Evolutionary conservation across 2,797 vertebrate species (phyloP).

Genomic region (Antennarius maculatus): DNA sequence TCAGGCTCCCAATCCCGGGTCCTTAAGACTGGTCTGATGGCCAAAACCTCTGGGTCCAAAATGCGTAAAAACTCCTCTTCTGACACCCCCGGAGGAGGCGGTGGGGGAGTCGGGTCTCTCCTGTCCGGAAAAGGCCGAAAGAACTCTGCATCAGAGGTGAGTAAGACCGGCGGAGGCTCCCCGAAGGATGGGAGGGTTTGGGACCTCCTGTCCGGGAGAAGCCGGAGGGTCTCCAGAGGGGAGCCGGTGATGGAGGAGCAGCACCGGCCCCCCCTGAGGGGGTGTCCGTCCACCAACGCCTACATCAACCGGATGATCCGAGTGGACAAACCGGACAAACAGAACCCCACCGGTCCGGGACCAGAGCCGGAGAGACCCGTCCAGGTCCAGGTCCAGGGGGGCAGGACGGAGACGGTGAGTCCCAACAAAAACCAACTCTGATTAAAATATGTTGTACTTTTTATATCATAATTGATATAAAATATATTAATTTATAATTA

Average conservation of each 20-base stretch:
- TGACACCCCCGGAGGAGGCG: conserved; percentile 48
- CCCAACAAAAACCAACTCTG: too few species aligned
- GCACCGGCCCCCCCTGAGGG: conserved; percentile 62
- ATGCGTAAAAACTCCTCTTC: conserved; percentile 78
- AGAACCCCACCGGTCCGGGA: conserved; percentile 57
- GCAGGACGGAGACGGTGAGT: conserved; percentile 82
- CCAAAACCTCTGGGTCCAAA: conserved; percentile 72
- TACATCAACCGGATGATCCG: conserved; percentile 94
- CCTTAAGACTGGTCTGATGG: conserved; percentile 68
- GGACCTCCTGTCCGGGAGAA: conserved; percentile 87
- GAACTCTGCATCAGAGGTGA: conserved; percentile 84
- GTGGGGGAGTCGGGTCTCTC: conserved; percentile 73
- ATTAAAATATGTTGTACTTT: too few species aligned
- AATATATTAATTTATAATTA: too few species aligned
- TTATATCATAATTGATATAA: too few species aligned
- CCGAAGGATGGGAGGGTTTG: conserved; percentile 79
- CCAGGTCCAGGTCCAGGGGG: conserved; percentile 32
- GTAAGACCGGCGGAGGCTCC: conserved; percentile 56
- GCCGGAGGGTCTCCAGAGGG: conserved; percentile 87
- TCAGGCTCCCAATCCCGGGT: conserved; percentile 77
- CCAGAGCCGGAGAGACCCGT: conserved; percentile 81
- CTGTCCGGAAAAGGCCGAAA: conserved; percentile 86
- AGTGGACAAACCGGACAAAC: conserved; percentile 91
- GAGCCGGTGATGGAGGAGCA: conserved; percentile 80
- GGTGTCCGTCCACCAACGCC: conserved; percentile 74